A percentile compares a stretch with the other conserved stretches of the same genome.
Evolutionary conservation across 2,113 vertebrate genomes (phyloP).

Genomic region (Callochromis pleurospilus): DNA sequence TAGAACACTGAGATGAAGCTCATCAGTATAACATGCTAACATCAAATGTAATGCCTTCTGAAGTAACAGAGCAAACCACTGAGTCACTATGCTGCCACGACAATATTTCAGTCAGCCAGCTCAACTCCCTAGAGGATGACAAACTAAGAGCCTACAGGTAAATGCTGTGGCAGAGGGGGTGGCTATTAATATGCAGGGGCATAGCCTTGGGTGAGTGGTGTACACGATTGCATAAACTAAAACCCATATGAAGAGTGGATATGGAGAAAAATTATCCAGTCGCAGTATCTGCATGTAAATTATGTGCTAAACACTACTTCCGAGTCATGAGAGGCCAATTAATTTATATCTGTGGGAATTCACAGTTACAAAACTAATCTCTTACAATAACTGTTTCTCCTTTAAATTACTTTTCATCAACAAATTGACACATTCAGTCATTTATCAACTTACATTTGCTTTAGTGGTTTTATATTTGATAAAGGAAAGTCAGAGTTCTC

Average conservation of each 20-base stretch:
- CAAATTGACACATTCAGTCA: not conserved
- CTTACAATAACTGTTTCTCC: not conserved
- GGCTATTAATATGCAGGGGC: not conserved
- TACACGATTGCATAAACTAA: not conserved
- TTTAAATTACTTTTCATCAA: not conserved
- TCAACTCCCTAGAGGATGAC: not conserved
- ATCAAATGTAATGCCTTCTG: not conserved
- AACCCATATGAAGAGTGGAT: not conserved
- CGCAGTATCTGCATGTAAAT: not conserved
- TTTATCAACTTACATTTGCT: not conserved
- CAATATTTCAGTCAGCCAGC: not conserved
- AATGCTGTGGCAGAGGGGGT: not conserved
- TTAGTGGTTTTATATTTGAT: not conserved
- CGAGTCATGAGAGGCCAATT: not conserved
- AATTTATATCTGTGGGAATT: not conserved
- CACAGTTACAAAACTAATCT: not conserved
- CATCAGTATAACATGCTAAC: not conserved
- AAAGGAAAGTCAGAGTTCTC: not conserved
- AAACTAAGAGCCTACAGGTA: not conserved
- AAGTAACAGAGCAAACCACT: not conserved
- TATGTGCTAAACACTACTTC: not conserved
- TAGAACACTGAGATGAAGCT: not conserved
- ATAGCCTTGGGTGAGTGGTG: not conserved
- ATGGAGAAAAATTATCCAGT: not conserved
- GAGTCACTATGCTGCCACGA: not conserved